Evolutionary conservation across 2,797 vertebrate genomes (phyloP), one percentile per base, ranked within the genome.

Genomic region (Catostomus latipinnis): DNA sequence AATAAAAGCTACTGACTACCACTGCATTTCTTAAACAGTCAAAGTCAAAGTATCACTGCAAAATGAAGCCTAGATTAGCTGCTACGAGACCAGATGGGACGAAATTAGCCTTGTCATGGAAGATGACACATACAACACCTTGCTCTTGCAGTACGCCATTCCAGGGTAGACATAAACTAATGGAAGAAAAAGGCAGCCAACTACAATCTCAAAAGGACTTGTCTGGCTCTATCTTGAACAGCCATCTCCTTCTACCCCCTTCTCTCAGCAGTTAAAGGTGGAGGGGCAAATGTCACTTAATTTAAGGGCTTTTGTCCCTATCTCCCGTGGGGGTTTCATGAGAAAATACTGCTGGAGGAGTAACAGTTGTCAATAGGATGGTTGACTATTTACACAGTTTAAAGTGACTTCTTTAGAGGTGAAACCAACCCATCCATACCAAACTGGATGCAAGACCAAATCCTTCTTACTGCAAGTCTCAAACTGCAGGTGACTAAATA

Each of bases 71-170:
- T 52, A 56, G 66, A 22, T 54, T 72, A 34, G 61, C 10, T 80
- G 60, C 73, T 45, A 68, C 80, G 72, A 87, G 85, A 73, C 78
- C 60, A 56, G 63, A 52, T 62, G 78, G 6, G 16, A 70, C 71
- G 83, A 88, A 86, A 87, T 58, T 13, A 82, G 79, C 58, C 8
- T 87, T 83, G 1, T 89, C 88, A 92, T 90, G 89, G 92, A 90
- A 92, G 92, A 90, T 87, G 87, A 92, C 86, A 18, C 85, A 72
- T 85, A 72, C 81, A 88, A 86, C 82, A 90, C 88, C 86, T 91
- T 90, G 91, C 85, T 68, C 78, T 34, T 62, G 22, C 60, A 11
- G 22, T 13, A 6, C 10, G 82, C 86, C 53, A 54, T 86, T 77
- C 7, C 10, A 84, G 86, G 89, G 80, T 91, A 92, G 91, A 87